Percentiles rank a stretch among this genome's conserved stretches.
phyloP scores from a whole-genome alignment of 2,797 vertebrate species.

The Pygocentrus nattereri region DNA sequence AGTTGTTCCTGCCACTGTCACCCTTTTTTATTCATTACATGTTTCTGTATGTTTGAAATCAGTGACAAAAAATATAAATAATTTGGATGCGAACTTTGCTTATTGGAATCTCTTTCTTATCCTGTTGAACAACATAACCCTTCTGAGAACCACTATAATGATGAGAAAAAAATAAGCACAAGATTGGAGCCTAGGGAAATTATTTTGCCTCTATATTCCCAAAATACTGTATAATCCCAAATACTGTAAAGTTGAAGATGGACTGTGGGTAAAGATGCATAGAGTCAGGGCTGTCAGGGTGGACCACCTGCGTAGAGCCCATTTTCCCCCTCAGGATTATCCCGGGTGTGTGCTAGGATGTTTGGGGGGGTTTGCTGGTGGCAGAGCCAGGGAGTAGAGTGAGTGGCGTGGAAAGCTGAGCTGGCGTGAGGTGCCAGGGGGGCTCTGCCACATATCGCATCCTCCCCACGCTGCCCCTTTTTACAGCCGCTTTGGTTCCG shows the following conservation, averaged over 20 bases:
- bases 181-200: slow-evolving; percentile 60
- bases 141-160: slow-evolving; percentile 18
- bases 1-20: not conserved
- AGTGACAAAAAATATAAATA: not conserved
- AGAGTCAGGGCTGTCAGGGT: slow-evolving; percentile 63
- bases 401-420: slow-evolving; percentile 83
- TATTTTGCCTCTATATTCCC: no score
- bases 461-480: slow-evolving; percentile 60
- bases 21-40: not conserved
- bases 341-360: slow-evolving; percentile 69
- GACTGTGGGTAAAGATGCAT: slow-evolving; percentile 54
- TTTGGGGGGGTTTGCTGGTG: slow-evolving; percentile 64
- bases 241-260: slow-evolving; percentile 60
- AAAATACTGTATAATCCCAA: no score
- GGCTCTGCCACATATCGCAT: slow-evolving; percentile 74
- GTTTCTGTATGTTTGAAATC: not conserved
- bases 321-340: slow-evolving; percentile 77
- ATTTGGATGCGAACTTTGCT: not conserved
- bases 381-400: slow-evolving; percentile 70
- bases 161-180: slow-evolving; percentile 51
- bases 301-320: slow-evolving; percentile 81
- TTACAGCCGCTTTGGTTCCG: slow-evolving; percentile 58
- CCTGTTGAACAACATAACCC: not conserved
- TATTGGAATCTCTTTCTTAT: slow-evolving; percentile 28
- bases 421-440: slow-evolving; percentile 84